Evolutionary conservation across 2,888 invertebrate genomes (phyloP).

Genomic region (Coelogynopora nodosa): DNA sequence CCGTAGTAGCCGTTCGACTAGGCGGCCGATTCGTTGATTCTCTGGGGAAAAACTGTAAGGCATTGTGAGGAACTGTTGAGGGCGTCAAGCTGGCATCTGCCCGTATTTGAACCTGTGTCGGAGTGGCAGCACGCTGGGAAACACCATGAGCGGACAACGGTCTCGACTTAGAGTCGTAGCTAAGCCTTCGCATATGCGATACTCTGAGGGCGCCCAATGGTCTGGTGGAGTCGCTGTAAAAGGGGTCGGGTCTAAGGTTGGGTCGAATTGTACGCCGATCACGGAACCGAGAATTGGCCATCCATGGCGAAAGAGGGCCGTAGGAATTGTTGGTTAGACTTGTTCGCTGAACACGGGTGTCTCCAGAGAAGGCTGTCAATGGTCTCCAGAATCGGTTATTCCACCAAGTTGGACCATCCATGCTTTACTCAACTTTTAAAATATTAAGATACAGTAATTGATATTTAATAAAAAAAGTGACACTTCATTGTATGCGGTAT

Average conservation of each 20-base stretch:
- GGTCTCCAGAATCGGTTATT: slow-evolving; percentile 3
- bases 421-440: too few species aligned
- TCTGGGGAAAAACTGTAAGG: not conserved
- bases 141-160: not conserved
- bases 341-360: not conserved
- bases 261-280: not conserved
- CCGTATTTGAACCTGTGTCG: not conserved
- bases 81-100: not conserved
- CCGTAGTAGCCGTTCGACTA: not conserved
- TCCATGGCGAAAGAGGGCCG: not conserved
- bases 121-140: not conserved
- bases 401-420: slow-evolving; percentile 11
- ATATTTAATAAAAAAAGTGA: too few species aligned
- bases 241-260: not conserved
- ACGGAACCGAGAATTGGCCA: not conserved
- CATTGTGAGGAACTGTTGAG: slow-evolving; percentile 1
- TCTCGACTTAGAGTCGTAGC: not conserved
- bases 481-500: too few species aligned
- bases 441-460: too few species aligned
- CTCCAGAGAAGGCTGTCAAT: not conserved
- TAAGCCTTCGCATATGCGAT: not conserved
- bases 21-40: not conserved
- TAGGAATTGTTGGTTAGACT: not conserved
- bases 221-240: not conserved
- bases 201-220: not conserved